phyloP scores from a whole-genome alignment of 2,797 vertebrate genomes.

The Platalea minor region DNA sequence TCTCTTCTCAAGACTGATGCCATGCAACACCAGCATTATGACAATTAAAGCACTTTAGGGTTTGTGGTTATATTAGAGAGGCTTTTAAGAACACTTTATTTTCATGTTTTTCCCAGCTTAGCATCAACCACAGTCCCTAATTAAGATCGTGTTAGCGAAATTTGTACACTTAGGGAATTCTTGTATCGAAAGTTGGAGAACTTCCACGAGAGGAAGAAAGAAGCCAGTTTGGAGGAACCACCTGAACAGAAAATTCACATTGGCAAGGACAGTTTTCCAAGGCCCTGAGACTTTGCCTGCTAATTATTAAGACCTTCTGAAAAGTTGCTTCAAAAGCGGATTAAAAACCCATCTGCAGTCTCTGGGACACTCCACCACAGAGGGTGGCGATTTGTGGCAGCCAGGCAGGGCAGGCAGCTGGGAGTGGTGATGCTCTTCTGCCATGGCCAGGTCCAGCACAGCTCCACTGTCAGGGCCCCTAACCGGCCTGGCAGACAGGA shows the following conservation, averaged over 20 bases:
- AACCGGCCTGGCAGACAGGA: background rate
- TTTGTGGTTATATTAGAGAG: background rate
- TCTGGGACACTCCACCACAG: background rate
- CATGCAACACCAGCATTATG: background rate
- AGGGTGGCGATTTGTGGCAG: background rate
- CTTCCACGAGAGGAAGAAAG: background rate
- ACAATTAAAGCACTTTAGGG: background rate
- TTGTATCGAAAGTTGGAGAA: background rate
- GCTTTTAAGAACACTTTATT: background rate
- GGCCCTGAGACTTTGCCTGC: background rate
- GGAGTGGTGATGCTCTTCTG: background rate
- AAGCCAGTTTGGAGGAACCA: background rate
- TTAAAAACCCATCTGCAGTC: background rate
- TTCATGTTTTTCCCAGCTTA: background rate
- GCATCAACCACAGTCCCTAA: background rate
- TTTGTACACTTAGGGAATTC: background rate
- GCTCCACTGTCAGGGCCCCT: background rate
- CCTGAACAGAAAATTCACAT: background rate
- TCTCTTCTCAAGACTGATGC: background rate
- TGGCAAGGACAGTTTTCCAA: background rate
- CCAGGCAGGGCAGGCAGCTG: background rate
- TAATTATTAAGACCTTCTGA: background rate
- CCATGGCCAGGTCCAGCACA: background rate
- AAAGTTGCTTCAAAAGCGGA: background rate
- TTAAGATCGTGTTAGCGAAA: background rate